Evolutionary conservation across 2,888 invertebrate species (phyloP), one percentile per base, ranked within the genome.

Genomic region (Harpagoxenus sublaevis): DNA sequence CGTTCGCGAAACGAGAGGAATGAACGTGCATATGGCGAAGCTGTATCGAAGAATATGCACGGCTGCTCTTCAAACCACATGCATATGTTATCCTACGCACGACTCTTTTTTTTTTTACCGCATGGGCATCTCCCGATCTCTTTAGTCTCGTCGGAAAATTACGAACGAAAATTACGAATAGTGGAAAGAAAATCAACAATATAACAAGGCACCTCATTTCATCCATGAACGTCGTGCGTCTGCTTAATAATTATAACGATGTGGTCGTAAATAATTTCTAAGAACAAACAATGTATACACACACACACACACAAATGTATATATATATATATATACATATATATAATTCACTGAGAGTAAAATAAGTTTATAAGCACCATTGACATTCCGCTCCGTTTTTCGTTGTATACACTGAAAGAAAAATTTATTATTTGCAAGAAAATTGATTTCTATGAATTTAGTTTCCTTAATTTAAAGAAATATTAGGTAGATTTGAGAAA

Each of bases 181-280:
- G 15, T 6, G 23, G 18, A 57, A 15, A 28, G 12, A 45, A 57
- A 35, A 23, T 35, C 28, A 35, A 28, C 68, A 55, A 65, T 15
- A 65, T 15, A 42, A 18, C 3, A 31, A 65, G n/a, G 35, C 57
- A 31, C 10, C 35, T 18, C 10, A n/a, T 60, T 71, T 79, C 31
- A 70, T 45, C 3, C 70, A n/a, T 2, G 10, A 63, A 3, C n/a
- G 6, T 42, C 68, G 53, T 53, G 45, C 35, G 23, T 70, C 73
- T 35, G 8, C n/a, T 79, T 71, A 73, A 79, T 60, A 79, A 35
- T 23, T 15, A 45, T 57, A n/a, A 73, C 23, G 15, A 9, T 55
- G 23, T 55, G 23, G 35, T 73, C 18, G 18, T 73, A 48, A 73
- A 79, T 79, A 73, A 57, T 73, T 60, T 73, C 8, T 79, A 42